Percentiles rank a stretch among this genome's conserved stretches.
Conservation (phyloP, 2,113 vertebrate species). For the Holacanthus passer region DNA sequence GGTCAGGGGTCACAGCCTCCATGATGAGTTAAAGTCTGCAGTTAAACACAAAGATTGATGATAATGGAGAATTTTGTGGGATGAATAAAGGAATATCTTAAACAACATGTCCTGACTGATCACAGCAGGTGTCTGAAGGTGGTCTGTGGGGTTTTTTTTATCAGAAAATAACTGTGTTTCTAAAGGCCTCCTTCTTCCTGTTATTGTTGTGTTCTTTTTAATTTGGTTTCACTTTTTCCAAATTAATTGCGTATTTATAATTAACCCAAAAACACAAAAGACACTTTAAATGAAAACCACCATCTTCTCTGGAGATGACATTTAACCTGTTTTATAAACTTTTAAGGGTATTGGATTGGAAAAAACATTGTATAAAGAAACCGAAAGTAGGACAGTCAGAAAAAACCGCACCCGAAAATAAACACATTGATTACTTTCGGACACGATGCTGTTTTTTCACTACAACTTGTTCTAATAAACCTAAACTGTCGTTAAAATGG, state of each 20-base stretch:
- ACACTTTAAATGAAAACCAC: accelerated
- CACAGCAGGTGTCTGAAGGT: slow-evolving; percentile 2
- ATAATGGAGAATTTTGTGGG: too few relatives aligned
- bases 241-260: background rate
- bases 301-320: accelerated
- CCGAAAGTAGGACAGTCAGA: slow-evolving; percentile 45
- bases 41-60: slow-evolving; percentile 8
- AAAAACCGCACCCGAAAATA: background rate
- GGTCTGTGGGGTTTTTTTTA: too few relatives aligned
- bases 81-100: too few relatives aligned
- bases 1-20: slow-evolving; percentile 61
- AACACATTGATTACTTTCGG: background rate
- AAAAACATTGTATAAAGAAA: slow-evolving; percentile 22
- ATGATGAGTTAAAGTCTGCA: slow-evolving; percentile 56
- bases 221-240: background rate
- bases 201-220: background rate
- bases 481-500: background rate
- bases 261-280: background rate
- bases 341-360: background rate
- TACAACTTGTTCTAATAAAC: accelerated
- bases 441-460: background rate
- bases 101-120: slow-evolving; percentile 46
- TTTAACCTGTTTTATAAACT: background rate
- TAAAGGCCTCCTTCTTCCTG: slow-evolving; percentile 6
- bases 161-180: too few relatives aligned